Evolutionary conservation across 2,888 invertebrate genomes (phyloP).

Genomic region (Campaea margaritaria): DNA sequence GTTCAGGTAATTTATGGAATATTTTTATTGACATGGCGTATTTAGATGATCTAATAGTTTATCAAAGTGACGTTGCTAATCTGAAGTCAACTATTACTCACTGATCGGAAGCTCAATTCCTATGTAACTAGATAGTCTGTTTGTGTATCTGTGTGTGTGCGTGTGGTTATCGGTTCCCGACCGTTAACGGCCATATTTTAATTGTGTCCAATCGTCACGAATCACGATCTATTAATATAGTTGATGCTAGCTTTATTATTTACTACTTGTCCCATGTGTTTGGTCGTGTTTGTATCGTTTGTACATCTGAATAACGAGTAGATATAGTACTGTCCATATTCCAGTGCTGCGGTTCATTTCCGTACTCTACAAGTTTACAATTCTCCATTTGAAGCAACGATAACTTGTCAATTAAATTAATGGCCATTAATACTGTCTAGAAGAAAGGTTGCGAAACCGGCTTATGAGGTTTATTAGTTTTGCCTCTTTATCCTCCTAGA

Average conservation of each 20-base stretch:
- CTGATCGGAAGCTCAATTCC: constrained; percentile 34
- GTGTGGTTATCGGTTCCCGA: constrained; percentile 35
- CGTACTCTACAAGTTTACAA: too few species aligned
- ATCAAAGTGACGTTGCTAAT: constrained; percentile 9
- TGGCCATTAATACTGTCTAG: neutral
- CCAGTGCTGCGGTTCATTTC: too few species aligned
- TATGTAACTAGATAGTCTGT: constrained; percentile 12
- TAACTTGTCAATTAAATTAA: too few species aligned
- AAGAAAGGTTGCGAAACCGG: constrained; percentile 4
- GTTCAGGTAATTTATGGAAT: too few species aligned
- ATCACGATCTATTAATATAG: constrained; percentile 33
- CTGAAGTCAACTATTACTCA: constrained; percentile 34
- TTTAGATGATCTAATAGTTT: constrained; percentile 22
- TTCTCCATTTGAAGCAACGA: too few species aligned
- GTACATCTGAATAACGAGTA: too few species aligned
- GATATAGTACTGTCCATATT: too few species aligned
- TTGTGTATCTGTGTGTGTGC: constrained; percentile 10
- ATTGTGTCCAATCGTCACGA: constrained; percentile 34
- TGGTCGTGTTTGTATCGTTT: neutral
- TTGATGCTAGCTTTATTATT: constrained; percentile 17
- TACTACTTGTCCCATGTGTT: constrained; percentile 5
- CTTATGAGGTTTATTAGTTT: constrained; percentile 2
- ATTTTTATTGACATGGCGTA: too few species aligned
- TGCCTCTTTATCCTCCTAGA: neutral
- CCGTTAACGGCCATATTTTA: constrained; percentile 56